These are phyloP conservation scores for Palythoa grandis DNA, from an alignment of 92 coral and sea anemone genomes.

Conservation along the genomic window DNA sequence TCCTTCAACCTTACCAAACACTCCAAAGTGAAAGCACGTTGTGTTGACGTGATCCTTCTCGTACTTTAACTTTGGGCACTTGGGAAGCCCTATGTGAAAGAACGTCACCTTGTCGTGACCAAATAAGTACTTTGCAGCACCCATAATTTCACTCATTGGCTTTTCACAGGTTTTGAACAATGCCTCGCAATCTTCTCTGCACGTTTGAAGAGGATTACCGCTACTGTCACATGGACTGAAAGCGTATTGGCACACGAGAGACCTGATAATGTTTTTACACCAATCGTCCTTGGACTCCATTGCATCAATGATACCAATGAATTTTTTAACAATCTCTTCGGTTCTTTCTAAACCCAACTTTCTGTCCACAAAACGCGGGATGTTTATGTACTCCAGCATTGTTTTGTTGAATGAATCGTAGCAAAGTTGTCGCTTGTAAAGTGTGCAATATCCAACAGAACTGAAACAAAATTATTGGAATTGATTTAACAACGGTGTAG, in stretches of 20 bases:
- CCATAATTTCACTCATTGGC: conserved; percentile 71
- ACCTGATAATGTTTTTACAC: conserved; percentile 46
- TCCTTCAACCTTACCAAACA: conserved; percentile 72
- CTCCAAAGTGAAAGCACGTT: conserved; percentile 81
- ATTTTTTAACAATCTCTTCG: conserved; percentile 55
- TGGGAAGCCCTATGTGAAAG: conserved; percentile 80
- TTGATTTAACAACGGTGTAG: no score
- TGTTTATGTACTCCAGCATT: conserved; percentile 53
- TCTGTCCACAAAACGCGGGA: conserved; percentile 86
- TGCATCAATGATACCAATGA: conserved; percentile 45
- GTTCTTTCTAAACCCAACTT: conserved; percentile 71
- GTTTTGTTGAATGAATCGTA: conserved; percentile 66
- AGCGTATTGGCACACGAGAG: conserved; percentile 49
- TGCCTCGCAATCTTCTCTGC: conserved; percentile 47
- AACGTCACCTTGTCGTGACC: conserved; percentile 54
- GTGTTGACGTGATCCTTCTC: conserved; percentile 39
- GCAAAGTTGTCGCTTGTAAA: conserved; percentile 70
- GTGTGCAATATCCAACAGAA: conserved; percentile 72
- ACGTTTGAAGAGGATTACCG: conserved; percentile 19
- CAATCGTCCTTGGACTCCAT: conserved; percentile 34
- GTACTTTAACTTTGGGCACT: conserved; percentile 68
- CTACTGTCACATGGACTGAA: conserved; percentile 30
- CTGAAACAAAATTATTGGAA: not conserved
- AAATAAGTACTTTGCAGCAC: conserved; percentile 68
- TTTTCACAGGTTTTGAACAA: conserved; percentile 59